These are phyloP conservation scores for Drosophila phalerata DNA, from an alignment of 2,888 invertebrate species.

Conservation along the genomic window DNA sequence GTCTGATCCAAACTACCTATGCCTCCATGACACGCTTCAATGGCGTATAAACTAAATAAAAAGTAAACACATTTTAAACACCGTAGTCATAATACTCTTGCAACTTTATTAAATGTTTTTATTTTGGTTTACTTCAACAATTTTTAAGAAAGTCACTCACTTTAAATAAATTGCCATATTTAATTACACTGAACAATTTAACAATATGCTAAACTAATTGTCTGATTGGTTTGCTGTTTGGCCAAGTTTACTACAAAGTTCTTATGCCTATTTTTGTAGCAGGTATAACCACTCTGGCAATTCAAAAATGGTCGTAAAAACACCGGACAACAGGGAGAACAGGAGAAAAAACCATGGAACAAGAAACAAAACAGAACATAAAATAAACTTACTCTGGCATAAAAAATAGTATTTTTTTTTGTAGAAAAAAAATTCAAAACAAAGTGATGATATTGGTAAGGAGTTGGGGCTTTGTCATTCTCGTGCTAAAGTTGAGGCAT, in stretches of 20 bases:
- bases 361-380: constrained; percentile 45
- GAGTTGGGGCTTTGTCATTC: constrained; percentile 36
- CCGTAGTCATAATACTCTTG: constrained; percentile 11
- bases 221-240: neutral
- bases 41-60: constrained; percentile 33
- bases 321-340: constrained; percentile 21
- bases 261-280: constrained; percentile 41
- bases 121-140: neutral
- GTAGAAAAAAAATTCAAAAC: constrained; percentile 49
- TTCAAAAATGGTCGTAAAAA: constrained; percentile 65
- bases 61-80: neutral
- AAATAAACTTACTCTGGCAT: constrained; percentile 60
- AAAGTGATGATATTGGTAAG: constrained; percentile 23
- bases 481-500: constrained; percentile 69
- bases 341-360: constrained; percentile 39
- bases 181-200: neutral
- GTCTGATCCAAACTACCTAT: constrained; percentile 5
- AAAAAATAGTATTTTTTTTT: constrained; percentile 50
- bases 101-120: neutral
- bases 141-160: neutral
- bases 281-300: constrained; percentile 34
- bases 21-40: constrained; percentile 41
- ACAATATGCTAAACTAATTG: constrained; percentile 22
- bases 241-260: constrained; percentile 28
- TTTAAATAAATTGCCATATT: neutral